Evolutionary conservation across 2,113 vertebrate species (phyloP), one percentile per base, ranked within the genome.

Genomic region (Callorhinus ursinus): DNA sequence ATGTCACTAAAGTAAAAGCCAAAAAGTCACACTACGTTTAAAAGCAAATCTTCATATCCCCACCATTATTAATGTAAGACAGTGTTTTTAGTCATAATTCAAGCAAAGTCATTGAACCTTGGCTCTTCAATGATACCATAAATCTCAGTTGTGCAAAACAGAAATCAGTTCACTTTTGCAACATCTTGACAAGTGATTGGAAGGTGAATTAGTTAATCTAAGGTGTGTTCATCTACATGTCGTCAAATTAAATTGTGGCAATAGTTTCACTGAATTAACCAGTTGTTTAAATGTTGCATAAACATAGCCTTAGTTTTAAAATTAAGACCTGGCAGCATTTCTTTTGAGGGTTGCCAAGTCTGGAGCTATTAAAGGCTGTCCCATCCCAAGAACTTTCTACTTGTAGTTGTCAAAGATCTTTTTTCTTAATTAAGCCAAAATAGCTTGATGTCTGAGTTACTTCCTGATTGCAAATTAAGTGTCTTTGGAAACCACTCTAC

Each of bases 391-490:
- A 95, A 97, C 93, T 96, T 98, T 96, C 94, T 77, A 96, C 71
- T 93, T 95, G 69, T 63, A 96, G 84, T 71, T 97, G 94, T 97
- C 92, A 86, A 95, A 90, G 53, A 85, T 46, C 33, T 93, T 90
- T 93, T 95, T 93, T 85, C 81, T 96, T 98, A 96, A 97, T 97
- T 93, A 96, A 93, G 57, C 36, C 89, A 84, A 95, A 97, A 93
- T 77, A 96, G 77, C n/a, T 91, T 90, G 87, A 96, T 96, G 95
- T 97, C 96, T 96, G 95, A 96, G 24, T 42, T 81, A 77, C 92
- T 93, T 97, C 72, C 86, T 92, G 92, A 87, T 93, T 76, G 77
- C 67, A 93, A 96, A 95, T 94, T 63, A 97, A 90, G 59, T 90
- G 22, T 90, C 89, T 94, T 91, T 93, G 93, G 55, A 95, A 96